A percentile compares a stretch with the other conserved stretches of the same genome.
These are phyloP conservation scores for Sacculina carcini DNA, from an alignment of 2,888 invertebrate species.

Conservation along the genomic window DNA sequence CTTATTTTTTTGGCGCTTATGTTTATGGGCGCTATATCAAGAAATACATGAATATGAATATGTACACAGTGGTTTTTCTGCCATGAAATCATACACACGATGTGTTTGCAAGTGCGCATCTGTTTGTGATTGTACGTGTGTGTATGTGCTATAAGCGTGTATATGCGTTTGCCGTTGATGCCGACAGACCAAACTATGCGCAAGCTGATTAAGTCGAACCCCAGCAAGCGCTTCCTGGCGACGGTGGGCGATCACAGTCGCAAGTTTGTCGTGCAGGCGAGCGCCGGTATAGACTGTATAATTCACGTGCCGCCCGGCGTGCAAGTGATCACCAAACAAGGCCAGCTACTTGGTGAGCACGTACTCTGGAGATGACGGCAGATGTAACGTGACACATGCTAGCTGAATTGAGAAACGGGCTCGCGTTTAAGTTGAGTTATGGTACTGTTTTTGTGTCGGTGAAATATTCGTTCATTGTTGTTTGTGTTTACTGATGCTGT, in stretches of 20 bases:
- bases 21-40: too few relatives aligned
- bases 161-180: too few relatives aligned
- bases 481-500: not conserved
- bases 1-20: too few relatives aligned
- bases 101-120: too few relatives aligned
- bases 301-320: conserved; percentile 62
- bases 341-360: conserved; percentile 30
- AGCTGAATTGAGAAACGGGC: not conserved
- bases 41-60: too few relatives aligned
- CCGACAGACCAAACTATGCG: not conserved
- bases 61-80: too few relatives aligned
- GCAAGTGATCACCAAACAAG: conserved; percentile 37
- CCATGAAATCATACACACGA: too few relatives aligned
- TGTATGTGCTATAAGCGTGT: too few relatives aligned
- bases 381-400: not conserved
- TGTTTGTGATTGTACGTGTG: too few relatives aligned
- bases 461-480: not conserved
- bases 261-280: conserved; percentile 43
- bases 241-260: conserved; percentile 46
- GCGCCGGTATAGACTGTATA: conserved; percentile 37
- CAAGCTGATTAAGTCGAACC: not conserved
- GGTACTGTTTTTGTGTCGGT: not conserved
- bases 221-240: conserved; percentile 22
- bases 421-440: not conserved
- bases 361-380: too few relatives aligned